phyloP scores from a whole-genome alignment of 2,113 vertebrate genomes.

The Oryctolagus cuniculus region DNA sequence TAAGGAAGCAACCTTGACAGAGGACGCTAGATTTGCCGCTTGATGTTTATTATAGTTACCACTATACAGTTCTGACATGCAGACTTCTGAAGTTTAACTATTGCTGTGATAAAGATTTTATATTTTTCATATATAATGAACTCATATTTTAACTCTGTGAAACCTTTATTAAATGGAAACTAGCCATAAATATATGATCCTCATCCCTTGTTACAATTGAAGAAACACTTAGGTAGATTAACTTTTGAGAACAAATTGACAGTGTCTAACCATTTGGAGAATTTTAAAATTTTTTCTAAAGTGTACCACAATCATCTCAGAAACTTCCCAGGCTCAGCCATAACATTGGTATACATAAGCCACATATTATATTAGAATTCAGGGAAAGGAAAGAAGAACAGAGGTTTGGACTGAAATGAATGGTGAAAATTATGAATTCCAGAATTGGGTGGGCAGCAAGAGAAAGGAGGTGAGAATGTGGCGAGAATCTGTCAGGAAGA shows the following conservation, averaged over 20 bases:
- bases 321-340: background rate
- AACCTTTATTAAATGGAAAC: background rate
- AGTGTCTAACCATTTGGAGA: background rate
- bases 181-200: background rate
- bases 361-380: background rate
- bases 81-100: background rate
- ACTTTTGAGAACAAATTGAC: background rate
- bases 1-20: background rate
- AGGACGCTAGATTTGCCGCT: background rate
- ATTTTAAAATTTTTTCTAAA: background rate
- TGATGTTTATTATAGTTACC: background rate
- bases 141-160: constrained; percentile 27
- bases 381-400: background rate
- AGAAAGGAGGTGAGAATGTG: background rate
- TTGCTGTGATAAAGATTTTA: background rate
- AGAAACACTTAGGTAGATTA: background rate
- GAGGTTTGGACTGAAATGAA: background rate
- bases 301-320: background rate
- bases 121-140: background rate
- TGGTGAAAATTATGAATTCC: background rate
- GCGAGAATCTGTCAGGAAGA: background rate
- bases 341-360: background rate
- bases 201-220: background rate
- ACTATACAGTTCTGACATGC: background rate
- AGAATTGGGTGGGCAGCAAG: background rate